These are phyloP conservation scores for Candoia aspera DNA, from an alignment of 2,113 vertebrate species.

Conservation along the genomic window DNA sequence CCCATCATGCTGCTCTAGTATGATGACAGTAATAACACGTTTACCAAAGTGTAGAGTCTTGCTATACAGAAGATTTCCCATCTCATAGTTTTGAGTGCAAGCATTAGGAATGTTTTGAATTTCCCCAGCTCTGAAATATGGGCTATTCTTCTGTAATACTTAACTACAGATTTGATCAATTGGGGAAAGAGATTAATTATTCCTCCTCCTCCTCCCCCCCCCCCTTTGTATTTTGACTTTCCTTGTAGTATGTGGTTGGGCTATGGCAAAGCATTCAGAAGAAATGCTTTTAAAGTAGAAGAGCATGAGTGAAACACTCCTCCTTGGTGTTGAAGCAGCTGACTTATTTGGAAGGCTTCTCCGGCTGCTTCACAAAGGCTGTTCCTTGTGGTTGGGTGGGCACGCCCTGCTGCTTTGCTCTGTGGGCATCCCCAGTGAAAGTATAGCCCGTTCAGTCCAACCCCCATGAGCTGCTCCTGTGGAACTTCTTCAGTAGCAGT, in stretches of 20 bases:
- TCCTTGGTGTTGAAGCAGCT: background rate
- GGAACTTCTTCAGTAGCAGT: background rate
- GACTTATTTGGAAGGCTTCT: background rate
- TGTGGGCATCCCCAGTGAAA: background rate
- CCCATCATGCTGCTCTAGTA: slow-evolving; percentile 51
- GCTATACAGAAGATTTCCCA: slow-evolving; percentile 35
- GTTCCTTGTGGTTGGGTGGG: background rate
- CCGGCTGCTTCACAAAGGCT: background rate
- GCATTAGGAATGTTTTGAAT: slow-evolving; percentile 34
- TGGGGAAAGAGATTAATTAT: background rate
- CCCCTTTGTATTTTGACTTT: background rate
- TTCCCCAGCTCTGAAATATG: slow-evolving; percentile 39
- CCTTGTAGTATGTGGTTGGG: background rate
- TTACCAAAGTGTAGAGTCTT: slow-evolving; percentile 19
- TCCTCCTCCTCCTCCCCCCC: background rate
- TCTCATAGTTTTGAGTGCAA: slow-evolving; percentile 12
- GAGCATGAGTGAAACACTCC: background rate
- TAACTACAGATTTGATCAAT: slow-evolving; percentile 7
- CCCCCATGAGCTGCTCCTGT: background rate
- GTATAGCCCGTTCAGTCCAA: background rate
- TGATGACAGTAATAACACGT: slow-evolving; percentile 1
- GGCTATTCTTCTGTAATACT: too few relatives aligned
- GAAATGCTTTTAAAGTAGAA: background rate
- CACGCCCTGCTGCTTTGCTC: background rate
- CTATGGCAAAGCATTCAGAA: background rate